Base-by-base conservation (phyloP, 30 jellyfish, hydroid and myxozoan species). In the Aurelia sp. region DNA sequence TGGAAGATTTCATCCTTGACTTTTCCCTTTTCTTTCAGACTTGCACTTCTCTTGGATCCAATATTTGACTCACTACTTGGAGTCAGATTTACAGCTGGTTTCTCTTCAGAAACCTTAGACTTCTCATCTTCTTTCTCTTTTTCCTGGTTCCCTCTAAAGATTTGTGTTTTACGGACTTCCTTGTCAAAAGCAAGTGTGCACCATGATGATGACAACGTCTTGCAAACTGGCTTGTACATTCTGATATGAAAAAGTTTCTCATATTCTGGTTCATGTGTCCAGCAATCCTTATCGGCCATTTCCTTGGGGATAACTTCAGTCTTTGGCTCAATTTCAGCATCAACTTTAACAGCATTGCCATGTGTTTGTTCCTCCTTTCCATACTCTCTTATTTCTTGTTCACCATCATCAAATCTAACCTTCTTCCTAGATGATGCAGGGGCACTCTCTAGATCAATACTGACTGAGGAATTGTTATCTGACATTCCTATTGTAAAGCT, bases 251-350 rank as follows among this genome's bases (percentile, higher is more conserved):
- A 87, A 4, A 74, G 12, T n/a, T 41, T 76, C 35, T 87, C 96
- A 65, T 20, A 63, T 15, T 87, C 96, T 5, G 96, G 96, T 57
- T 87, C 96, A 30, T 87, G 96, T 7, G 96, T 87, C 96, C 96
- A 87, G 73, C 88, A 76, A 4, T 31, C 86, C 76, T 87, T 87
- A 8, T 87, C 96, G 4, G 50, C 52, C 67, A 58, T 59, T 20
- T 76, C 87, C 10, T 24, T 60, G 31, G 69, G 51, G 19, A 6
- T 11, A 16, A 48, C 67, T 52, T 9, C 72, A 7, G 20, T 71
- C 20, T 65, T 62, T n/a, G 4, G 68, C 35, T 6, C n/a, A 63
- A 58, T 82, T 19, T 17, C 19, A 52, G 59, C 76, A 52, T 11
- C n/a, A 19, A 48, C 76, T 41, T 27, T 40, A 8, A 16, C 5